Percentiles rank a stretch among this genome's conserved stretches.
Conservation (phyloP, 1,140 invertebrate genomes). For the Bombus cullumanus region DNA sequence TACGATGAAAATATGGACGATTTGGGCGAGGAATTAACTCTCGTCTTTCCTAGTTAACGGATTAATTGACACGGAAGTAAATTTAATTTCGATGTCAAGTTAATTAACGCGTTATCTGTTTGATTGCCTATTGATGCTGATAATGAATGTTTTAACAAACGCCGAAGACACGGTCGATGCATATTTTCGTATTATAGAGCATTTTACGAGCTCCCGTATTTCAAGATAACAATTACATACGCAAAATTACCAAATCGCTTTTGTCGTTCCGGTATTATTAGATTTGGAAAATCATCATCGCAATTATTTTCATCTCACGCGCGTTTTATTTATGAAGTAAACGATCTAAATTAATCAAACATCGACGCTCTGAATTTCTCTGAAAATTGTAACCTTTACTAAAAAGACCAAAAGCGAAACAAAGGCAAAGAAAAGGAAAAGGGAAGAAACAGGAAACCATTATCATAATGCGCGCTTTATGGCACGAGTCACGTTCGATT, state of each 20-base stretch:
- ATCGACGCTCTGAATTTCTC: neutral
- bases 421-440: too few species aligned
- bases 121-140: neutral
- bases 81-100: neutral
- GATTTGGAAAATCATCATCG: too few species aligned
- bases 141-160: neutral
- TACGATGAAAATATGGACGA: neutral
- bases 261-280: neutral
- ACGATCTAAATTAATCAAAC: neutral
- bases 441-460: neutral
- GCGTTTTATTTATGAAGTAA: neutral
- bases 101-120: neutral
- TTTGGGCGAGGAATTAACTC: neutral
- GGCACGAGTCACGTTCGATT: neutral
- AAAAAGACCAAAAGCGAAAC: neutral
- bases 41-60: neutral
- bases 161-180: neutral
- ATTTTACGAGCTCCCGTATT: neutral
- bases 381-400: neutral
- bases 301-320: neutral
- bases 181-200: neutral
- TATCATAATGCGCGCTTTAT: neutral
- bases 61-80: neutral
- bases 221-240: neutral
- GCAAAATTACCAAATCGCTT: neutral